Evolutionary conservation across 2,888 invertebrate genomes (phyloP).

Genomic region (Cryptocephalus moraei): DNA sequence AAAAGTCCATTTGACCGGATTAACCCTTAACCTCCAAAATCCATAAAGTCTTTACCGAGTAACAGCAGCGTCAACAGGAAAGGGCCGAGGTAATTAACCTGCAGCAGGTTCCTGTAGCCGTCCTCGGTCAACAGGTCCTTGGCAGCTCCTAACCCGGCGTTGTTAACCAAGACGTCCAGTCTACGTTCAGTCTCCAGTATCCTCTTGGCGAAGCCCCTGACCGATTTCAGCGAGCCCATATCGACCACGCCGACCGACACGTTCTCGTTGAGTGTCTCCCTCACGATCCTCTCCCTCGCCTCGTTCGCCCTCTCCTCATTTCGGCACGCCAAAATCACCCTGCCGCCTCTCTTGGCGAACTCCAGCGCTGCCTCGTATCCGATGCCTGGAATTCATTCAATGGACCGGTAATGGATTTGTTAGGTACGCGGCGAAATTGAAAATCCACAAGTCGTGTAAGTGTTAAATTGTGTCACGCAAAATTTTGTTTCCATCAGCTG

Average conservation of each 20-base stretch:
- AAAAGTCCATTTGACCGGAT: no score
- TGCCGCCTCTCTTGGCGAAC: constrained; percentile 41
- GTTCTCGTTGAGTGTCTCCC: constrained; percentile 30
- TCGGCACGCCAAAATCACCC: constrained; percentile 45
- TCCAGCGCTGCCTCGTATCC: constrained; percentile 37
- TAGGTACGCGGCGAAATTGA: no score
- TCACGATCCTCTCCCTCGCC: constrained; percentile 25
- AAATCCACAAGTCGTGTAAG: no score
- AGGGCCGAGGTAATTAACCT: constrained; percentile 60
- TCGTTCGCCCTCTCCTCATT: constrained; percentile 23
- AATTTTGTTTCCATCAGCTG: background rate
- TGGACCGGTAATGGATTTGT: no score
- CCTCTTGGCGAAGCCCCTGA: constrained; percentile 50
- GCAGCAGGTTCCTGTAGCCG: constrained; percentile 53
- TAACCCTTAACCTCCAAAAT: background rate
- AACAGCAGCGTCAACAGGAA: constrained; percentile 60
- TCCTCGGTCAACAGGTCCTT: constrained; percentile 44
- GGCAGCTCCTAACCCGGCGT: constrained; percentile 48
- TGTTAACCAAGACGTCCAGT: constrained; percentile 54
- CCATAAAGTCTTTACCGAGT: constrained; percentile 29
- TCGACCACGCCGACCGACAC: constrained; percentile 39
- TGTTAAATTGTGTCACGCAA: no score
- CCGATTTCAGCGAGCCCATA: constrained; percentile 43
- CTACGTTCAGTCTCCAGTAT: constrained; percentile 43
- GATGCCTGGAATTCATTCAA: constrained; percentile 28